Base-by-base conservation (phyloP, 2,797 vertebrate species). In the Myripristis murdjan region DNA sequence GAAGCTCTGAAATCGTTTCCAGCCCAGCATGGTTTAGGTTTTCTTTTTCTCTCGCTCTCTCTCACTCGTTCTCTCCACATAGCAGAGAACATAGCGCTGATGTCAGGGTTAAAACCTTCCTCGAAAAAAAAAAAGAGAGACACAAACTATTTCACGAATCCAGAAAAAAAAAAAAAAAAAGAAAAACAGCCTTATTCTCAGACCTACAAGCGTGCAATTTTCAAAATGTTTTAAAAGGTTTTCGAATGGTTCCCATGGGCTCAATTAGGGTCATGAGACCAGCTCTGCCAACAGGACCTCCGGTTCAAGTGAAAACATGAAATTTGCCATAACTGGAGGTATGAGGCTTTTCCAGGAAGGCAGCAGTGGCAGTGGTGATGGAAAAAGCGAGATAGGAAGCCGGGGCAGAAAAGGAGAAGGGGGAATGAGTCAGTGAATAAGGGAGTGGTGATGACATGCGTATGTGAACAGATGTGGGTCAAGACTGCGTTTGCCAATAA, bases 1-100 rank as follows among this genome's bases (percentile, higher is more conserved):
- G 73, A 75, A 59, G 81, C 70, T 75, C 55, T 73, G 35, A 23
- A 31, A 35, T 41, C 9, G 22, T 14, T 14, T 28, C 15, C 35
- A 15, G 55, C 14, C 55, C 20, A 35, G 78, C 73, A 55, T 51
- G 55, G 77, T 2, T 2, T 11, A 12, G 7, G 51, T 53, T 66
- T 73, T 85, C 85, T 80, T 58, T 62, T 74, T 82, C 66, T 47
- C 53, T 62, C 70, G 73, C 58, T n/a, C n/a, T n/a, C n/a, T n/a
- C n/a, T n/a, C n/a, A n/a, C n/a, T n/a, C n/a, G n/a, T n/a, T 48
- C 64, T 73, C 77, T 64, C 57, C 33, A 16, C 72, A 66, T 64
- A 60, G 79, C 28, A 8, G 22, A 77, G 74, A 79, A 58, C 47
- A 59, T 22, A 59, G 55, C 66, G 35, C 65, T 60, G 64, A 75